Conservation (phyloP, 2,113 vertebrate genomes). For the Chrysochloris asiatica region DNA sequence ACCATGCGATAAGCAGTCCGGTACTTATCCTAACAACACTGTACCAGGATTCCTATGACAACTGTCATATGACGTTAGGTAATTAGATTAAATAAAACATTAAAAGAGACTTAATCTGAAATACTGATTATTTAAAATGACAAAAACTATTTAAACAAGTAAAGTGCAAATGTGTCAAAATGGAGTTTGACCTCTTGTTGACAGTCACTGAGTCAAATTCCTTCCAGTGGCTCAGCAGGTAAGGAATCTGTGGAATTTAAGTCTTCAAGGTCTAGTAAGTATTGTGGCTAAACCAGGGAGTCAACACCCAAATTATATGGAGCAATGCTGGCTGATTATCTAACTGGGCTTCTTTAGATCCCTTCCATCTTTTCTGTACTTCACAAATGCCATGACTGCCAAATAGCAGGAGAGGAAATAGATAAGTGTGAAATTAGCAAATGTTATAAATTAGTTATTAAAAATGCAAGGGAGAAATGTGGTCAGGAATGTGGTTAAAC, state of each 20-base stretch:
- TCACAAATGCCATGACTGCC: neutral
- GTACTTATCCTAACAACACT: no score
- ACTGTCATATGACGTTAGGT: neutral
- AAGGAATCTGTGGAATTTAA: conserved; percentile 77
- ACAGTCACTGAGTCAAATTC: conserved; percentile 60
- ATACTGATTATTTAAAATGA: conserved; percentile 57
- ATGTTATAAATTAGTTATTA: conserved; percentile 63
- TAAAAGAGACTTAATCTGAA: conserved; percentile 49
- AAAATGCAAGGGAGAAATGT: conserved; percentile 31
- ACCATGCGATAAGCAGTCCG: no score
- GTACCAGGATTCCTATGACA: conserved; percentile 34
- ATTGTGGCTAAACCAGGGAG: conserved; percentile 55
- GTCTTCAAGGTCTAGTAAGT: conserved; percentile 72
- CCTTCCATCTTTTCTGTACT: conserved; percentile 16
- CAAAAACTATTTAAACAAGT: conserved; percentile 35
- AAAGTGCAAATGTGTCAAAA: conserved; percentile 68
- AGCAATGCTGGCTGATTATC: conserved; percentile 28
- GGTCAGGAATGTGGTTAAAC: conserved; percentile 70
- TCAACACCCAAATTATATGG: conserved; percentile 47
- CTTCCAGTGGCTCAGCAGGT: conserved; percentile 70
- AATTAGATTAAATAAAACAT: conserved; percentile 46
- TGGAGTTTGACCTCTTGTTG: conserved; percentile 75
- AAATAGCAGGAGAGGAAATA: neutral
- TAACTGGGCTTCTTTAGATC: neutral
- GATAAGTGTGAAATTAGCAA: conserved; percentile 28